Evolutionary conservation across 2,888 invertebrate species (phyloP).

Genomic region (Selenia dentaria): DNA sequence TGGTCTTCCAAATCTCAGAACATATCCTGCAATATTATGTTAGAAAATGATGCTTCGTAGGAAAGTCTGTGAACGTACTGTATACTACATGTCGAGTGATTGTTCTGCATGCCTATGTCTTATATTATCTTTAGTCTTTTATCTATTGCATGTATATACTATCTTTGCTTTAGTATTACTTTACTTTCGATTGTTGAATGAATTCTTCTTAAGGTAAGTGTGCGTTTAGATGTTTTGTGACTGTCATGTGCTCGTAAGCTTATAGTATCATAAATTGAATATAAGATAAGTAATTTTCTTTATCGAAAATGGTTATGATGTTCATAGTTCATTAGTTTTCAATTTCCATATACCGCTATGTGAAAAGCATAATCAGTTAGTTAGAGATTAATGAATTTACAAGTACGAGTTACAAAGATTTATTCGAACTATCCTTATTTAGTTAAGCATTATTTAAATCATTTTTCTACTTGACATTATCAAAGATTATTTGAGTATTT

Average conservation of each 20-base stretch:
- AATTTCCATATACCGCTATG: too few relatives aligned
- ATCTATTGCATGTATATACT: slow-evolving; percentile 19
- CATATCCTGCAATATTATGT: slow-evolving; percentile 28
- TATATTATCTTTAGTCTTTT: not conserved
- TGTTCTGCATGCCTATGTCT: slow-evolving; percentile 19
- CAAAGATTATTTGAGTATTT: too few relatives aligned
- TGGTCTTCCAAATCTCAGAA: slow-evolving; percentile 42
- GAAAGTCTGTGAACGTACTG: slow-evolving; percentile 17
- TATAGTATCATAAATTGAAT: too few relatives aligned
- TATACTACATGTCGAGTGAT: slow-evolving; percentile 6
- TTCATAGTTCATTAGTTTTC: too few relatives aligned
- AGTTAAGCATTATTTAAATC: too few relatives aligned
- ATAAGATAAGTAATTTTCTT: too few relatives aligned
- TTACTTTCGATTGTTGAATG: not conserved
- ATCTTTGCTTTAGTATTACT: slow-evolving; percentile 6
- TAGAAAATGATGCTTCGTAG: slow-evolving; percentile 30
- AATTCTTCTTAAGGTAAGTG: slow-evolving; percentile 13
- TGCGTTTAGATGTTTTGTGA: not conserved
- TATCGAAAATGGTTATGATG: too few relatives aligned
- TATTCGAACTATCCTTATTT: too few relatives aligned
- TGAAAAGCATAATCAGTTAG: too few relatives aligned
- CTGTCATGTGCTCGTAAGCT: slow-evolving; percentile 12
- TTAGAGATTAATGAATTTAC: too few relatives aligned
- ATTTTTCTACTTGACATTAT: too few relatives aligned
- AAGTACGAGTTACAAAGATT: too few relatives aligned